These are phyloP conservation scores for Plumapathes pennacea DNA, from an alignment of 92 coral and sea anemone genomes.

Conservation along the genomic window DNA sequence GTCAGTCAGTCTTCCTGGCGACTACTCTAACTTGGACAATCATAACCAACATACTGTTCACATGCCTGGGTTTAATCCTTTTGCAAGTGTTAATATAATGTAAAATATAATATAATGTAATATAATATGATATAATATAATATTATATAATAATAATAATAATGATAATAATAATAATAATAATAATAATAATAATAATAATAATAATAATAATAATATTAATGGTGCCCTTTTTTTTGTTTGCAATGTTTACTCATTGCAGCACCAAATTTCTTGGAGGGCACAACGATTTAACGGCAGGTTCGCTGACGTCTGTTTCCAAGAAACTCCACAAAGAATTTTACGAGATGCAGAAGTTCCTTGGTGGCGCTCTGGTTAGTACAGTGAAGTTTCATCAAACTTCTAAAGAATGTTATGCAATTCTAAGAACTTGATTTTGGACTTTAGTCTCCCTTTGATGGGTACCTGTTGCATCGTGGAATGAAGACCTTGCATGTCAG, in stretches of 20 bases:
- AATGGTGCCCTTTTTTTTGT: background rate
- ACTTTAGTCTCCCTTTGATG: conserved; percentile 78
- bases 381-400: background rate
- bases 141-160: background rate
- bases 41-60: too few relatives aligned
- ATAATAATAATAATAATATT: background rate
- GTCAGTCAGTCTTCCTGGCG: too few relatives aligned
- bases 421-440: background rate
- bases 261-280: conserved; percentile 80
- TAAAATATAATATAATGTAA: too few relatives aligned
- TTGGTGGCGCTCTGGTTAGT: conserved; percentile 67
- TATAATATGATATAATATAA: too few relatives aligned
- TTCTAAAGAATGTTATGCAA: background rate
- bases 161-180: background rate
- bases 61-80: too few relatives aligned
- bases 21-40: too few relatives aligned
- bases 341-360: conserved; percentile 53
- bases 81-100: too few relatives aligned
- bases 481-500: conserved; percentile 72
- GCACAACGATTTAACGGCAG: conserved; percentile 80
- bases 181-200: background rate
- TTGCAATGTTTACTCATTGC: background rate
- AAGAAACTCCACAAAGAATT: conserved; percentile 20
- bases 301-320: conserved; percentile 56
- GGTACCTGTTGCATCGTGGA: conserved; percentile 69